Evolutionary conservation across 2,113 vertebrate species (phyloP).

Genomic region (Malaclemys terrapin): DNA sequence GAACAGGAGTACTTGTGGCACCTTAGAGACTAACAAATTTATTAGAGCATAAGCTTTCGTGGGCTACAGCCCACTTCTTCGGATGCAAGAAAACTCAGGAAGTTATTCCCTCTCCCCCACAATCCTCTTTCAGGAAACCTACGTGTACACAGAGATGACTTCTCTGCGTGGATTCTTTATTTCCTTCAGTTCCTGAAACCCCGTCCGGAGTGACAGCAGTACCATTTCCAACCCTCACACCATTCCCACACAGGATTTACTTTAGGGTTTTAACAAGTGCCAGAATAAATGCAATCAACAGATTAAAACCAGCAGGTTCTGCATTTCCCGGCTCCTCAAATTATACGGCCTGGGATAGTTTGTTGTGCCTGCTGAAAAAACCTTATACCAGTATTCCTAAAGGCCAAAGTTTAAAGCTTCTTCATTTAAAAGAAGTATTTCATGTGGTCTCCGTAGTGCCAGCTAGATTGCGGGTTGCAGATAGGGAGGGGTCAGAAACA

Average conservation of each 20-base stretch:
- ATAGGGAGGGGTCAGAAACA: conserved; percentile 25
- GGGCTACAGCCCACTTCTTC: too few species aligned
- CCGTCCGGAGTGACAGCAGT: background rate
- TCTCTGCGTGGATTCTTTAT: background rate
- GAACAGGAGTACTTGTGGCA: too few species aligned
- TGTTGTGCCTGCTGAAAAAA: background rate
- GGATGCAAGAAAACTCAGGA: background rate
- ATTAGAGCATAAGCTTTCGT: too few species aligned
- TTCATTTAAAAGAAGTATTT: background rate
- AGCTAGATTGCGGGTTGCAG: background rate
- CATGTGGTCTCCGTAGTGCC: fast-evolving
- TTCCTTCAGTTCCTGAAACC: background rate
- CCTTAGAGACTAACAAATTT: too few species aligned
- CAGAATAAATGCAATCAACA: background rate
- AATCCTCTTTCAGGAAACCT: background rate
- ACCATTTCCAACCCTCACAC: background rate
- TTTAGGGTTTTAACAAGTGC: background rate
- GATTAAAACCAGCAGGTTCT: background rate
- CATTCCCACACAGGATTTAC: background rate
- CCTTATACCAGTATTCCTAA: fast-evolving
- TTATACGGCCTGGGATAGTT: background rate
- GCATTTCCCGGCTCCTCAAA: fast-evolving
- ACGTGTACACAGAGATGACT: background rate
- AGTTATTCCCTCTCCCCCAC: background rate
- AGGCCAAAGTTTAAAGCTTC: background rate